phyloP scores from a whole-genome alignment of 1,140 invertebrate species.

The Phocides pigmalion region DNA sequence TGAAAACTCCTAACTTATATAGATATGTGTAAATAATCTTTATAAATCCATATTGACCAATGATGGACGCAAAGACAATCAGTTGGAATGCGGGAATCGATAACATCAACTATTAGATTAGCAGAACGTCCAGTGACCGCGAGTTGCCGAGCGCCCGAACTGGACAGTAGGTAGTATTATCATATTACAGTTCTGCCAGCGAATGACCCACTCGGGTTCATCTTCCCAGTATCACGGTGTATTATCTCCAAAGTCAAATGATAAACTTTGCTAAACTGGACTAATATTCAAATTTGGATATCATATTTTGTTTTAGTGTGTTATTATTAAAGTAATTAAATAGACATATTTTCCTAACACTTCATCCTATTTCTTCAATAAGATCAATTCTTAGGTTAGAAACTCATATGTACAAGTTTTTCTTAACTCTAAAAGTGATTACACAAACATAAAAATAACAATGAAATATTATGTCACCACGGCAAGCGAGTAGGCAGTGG shows the following conservation, averaged over 20 bases:
- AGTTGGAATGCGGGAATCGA: slow-evolving; percentile 40
- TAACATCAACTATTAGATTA: slow-evolving; percentile 38
- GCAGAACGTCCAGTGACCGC: slow-evolving; percentile 20
- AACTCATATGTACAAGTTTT: too few species aligned
- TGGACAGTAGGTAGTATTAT: neutral
- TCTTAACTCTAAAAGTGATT: too few species aligned
- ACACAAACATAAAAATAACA: too few species aligned
- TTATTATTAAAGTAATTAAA: too few species aligned
- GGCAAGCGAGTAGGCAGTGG: neutral
- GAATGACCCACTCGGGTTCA: neutral
- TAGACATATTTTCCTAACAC: too few species aligned
- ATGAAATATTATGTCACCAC: neutral
- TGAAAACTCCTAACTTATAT: neutral
- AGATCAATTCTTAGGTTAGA: too few species aligned
- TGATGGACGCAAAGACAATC: slow-evolving; percentile 36
- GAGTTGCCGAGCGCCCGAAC: neutral
- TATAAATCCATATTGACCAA: neutral
- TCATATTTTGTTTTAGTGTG: too few species aligned
- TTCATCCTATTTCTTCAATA: too few species aligned
- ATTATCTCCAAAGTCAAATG: slow-evolving; percentile 29
- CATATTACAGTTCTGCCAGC: neutral
- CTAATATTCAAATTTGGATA: too few species aligned
- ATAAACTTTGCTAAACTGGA: neutral
- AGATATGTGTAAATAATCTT: neutral
- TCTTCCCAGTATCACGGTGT: slow-evolving; percentile 6